Evolutionary conservation across 2,113 vertebrate species (phyloP).

Genomic region (Sapajus apella): DNA sequence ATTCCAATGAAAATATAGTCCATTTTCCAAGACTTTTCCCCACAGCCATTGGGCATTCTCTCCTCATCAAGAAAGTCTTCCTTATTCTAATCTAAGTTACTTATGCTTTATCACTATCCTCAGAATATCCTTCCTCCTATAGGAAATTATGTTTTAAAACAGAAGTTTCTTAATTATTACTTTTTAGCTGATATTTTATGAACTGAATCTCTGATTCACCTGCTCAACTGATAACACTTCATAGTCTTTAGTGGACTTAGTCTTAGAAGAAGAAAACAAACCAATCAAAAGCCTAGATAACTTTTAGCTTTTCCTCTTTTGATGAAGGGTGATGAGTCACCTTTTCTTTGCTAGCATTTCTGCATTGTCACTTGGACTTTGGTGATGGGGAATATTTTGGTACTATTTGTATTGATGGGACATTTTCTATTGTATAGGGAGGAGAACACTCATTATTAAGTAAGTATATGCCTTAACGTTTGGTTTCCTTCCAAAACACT

Average conservation of each 20-base stretch:
- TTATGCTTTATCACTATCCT: background rate
- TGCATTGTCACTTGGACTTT: background rate
- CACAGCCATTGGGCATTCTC: background rate
- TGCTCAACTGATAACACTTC: background rate
- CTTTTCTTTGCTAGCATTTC: background rate
- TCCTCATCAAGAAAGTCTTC: background rate
- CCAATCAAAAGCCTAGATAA: background rate
- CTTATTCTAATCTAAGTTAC: background rate
- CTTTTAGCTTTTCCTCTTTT: background rate
- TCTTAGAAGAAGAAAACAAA: background rate
- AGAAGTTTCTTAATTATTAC: slow-evolving; percentile 8
- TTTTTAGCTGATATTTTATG: background rate
- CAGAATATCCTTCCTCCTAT: background rate
- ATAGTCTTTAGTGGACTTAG: background rate
- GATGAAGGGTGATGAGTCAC: background rate
- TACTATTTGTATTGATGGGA: background rate
- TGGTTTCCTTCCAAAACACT: background rate
- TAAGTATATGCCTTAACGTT: background rate
- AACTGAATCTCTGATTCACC: background rate
- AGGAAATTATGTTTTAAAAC: background rate
- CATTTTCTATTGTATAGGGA: background rate
- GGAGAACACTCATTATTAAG: background rate
- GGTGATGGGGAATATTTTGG: background rate
- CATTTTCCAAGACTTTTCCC: background rate
- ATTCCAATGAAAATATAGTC: background rate